Evolutionary conservation across 2,113 vertebrate genomes (phyloP), one percentile per base, ranked within the genome.

Genomic region (Hoplias malabaricus): DNA sequence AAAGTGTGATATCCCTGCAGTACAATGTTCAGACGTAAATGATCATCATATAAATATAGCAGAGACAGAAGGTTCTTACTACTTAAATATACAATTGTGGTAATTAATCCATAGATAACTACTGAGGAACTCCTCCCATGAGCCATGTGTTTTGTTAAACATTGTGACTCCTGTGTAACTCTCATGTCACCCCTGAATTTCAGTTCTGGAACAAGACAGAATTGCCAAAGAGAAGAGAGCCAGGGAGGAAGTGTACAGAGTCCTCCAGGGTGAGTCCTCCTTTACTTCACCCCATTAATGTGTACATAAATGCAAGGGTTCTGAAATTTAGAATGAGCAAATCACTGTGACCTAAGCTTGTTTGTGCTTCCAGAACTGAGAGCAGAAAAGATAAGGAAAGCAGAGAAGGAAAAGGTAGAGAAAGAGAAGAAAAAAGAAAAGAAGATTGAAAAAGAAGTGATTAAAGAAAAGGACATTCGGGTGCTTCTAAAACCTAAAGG

Each of bases 181-280:
- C 56, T 27, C n/a, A n/a, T n/a, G n/a, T n/a, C 34, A 25, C 59
- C 25, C 68, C 19, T 79, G 34, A 68, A 63, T 82, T 70, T 78
- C 69, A 89, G 87, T 89, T 88, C 80, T 87, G 53, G 83, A 84
- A 42, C 80, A 84, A 53, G 80, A 79, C 54, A 84, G 86, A 82
- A 81, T 85, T 1, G 71, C 69, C 75, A 87, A 79, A n/a, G 71
- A 90, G 80, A 84, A 80, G 84, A 72, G 81, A 42, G 79, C 70
- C 56, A 76, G 67, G 36, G 77, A 85, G 83, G 82, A 85, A 68
- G 82, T 88, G 36, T 79, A 75, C 82, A 83, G 82, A 73, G 40
- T 73, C 68, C 56, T 84, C 73, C 76, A 88, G 88, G 88, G 88
- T 91, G 83, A 80, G 2, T 61, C 10, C 9, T 48, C 10, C 9